Base-by-base conservation (phyloP, 2,797 vertebrate species). In the Protonibea diacanthus region DNA sequence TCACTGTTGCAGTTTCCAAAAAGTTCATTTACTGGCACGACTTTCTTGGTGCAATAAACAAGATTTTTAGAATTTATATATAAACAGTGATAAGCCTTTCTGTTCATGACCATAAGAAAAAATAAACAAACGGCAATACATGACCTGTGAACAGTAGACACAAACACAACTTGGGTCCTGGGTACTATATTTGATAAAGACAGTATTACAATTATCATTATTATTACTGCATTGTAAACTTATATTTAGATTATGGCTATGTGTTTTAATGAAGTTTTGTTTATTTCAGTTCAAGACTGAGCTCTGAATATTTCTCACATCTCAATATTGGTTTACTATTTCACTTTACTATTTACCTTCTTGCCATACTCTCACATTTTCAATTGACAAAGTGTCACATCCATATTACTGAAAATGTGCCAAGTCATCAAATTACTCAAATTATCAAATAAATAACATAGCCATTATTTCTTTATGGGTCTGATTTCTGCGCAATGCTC, bases 391-490 rank as follows among this genome's bases (percentile, higher is more conserved):
- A 67, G 20, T n/a, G n/a, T 14, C 55, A 29, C 29, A 4, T 53
- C 51, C 0, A 1, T 55, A 18, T 23, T 45, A 25, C 38, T 21
- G 18, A 44, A 68, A 73, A 67, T 11, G 53, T 59, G 61, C 27
- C 42, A 21, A 27, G 12, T 25, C 40, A 72, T 44, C 48, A 42
- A 65, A 73, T 68, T 56, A 8, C 15, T 65, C 40, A n/a, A n/a
- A n/a, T 27, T 55, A 55, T 64, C 61, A 83, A 72, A 83, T n/a
- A 38, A 61, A 74, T 15, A 64, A 51, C 14, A 80, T 38, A 57
- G 71, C 61, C 64, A 69, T 49, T 76, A 49, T 74, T 27, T 55
- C 7, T 44, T 69, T 47, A 56, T 20, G 3, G 21, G 74, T 27
- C 66, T 57, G 62, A 73, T n/a, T 81, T 75, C 77, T 63, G 80